Base-by-base conservation (phyloP, 2,113 vertebrate species). In the Amblyornis subalaris region DNA sequence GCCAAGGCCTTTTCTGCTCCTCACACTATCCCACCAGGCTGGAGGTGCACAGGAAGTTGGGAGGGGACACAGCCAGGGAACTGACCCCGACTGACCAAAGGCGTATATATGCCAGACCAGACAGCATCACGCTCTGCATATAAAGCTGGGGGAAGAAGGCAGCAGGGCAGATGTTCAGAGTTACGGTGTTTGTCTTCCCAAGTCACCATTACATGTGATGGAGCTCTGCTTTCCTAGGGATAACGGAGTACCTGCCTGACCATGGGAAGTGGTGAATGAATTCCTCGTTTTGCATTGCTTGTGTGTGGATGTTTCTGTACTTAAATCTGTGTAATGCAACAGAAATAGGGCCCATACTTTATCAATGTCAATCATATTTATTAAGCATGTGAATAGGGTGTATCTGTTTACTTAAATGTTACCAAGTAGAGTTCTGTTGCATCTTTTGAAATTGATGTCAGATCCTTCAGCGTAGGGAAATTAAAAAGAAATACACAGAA, bases 281-380 rank as follows among this genome's bases (percentile, higher is more conserved):
- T 38, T 50, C 35, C 5, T 44, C 44, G 11, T 25, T 62, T n/a
- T 57, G 31, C 28, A 69, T 26, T 81, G 24, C 8, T 6, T 38
- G 5, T 54, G 40, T 15, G 55, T 47, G 55, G 22, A n/a, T 89
- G 44, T 35, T 81, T 71, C 61, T n/a, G 2, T 9, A 14, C 53
- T 87, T 60, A 57, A 61, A 67, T 33, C 28, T 48, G 17, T 11
- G 14, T 12, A 55, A 65, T 8, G 28, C 9, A 26, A 61, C 10
- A 17, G 24, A 51, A 96, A 65, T 19, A 69, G 29, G 20, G 12
- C 23, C 18, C 40, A 23, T n/a, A 45, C 18, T 69, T 84, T 57
- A 71, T 26, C 33, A 71, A 61, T 45, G 69, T 57, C 48, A 89
- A 40, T 81, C 53, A 31, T 16, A 65, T 36, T 94, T 87, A 92